Conservation (phyloP, 2,797 vertebrate species). For the Sebastes reedi region DNA sequence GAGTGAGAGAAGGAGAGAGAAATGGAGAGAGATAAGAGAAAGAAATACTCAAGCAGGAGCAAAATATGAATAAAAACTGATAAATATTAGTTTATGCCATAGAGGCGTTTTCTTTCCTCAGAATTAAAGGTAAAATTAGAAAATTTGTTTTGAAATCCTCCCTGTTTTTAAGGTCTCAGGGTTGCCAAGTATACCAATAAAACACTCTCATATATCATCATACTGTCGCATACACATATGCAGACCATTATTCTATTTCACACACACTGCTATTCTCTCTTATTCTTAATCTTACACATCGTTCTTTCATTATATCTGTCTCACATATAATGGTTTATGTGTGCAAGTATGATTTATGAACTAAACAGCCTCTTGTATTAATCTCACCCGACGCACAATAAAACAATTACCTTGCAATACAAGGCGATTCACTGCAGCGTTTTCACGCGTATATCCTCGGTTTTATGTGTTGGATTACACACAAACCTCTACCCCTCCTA, state of each 20-base stretch:
- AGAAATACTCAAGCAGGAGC: too few species aligned
- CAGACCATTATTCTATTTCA: not conserved
- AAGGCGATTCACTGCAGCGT: not conserved
- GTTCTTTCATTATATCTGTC: not conserved
- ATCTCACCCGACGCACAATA: constrained; percentile 40
- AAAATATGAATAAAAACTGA: too few species aligned
- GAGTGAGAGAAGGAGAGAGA: too few species aligned
- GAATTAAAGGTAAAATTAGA: too few species aligned
- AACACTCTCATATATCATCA: not conserved
- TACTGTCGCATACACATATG: not conserved
- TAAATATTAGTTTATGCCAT: too few species aligned
- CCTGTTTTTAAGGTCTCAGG: too few species aligned
- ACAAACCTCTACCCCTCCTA: not conserved
- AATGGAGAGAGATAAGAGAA: too few species aligned
- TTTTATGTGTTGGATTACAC: constrained; percentile 30
- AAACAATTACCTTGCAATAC: constrained; percentile 13
- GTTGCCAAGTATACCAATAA: not conserved
- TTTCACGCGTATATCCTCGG: constrained; percentile 30
- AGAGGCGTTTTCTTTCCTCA: too few species aligned
- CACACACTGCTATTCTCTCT: not conserved
- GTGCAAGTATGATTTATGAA: constrained; percentile 37
- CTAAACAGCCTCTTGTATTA: constrained; percentile 14
- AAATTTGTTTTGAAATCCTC: too few species aligned
- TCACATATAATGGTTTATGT: not conserved
- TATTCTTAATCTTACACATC: not conserved